Base-by-base conservation (phyloP, 2,113 vertebrate species). In the Brachyistius frenatus region DNA sequence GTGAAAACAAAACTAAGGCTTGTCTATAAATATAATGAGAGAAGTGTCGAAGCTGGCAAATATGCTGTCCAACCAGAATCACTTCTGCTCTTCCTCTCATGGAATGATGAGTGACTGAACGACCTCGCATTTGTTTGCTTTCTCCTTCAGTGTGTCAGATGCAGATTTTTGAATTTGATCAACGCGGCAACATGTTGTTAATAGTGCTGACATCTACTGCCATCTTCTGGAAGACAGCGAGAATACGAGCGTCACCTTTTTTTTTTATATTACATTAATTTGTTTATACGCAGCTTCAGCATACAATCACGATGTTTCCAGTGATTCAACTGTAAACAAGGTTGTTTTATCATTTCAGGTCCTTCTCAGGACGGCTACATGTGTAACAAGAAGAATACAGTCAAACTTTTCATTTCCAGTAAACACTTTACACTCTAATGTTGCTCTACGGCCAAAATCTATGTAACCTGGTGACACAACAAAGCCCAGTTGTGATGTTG, bases 171-270 rank as follows among this genome's bases (percentile, higher is more conserved):
- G 31, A 41, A 16, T 39, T 9, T 7, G 2, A 55, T 62, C 16
- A 23, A 63, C 4, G 23, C 33, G 14, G 23, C 23, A 36, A 15
- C 35, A 39, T 32, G 41, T 44, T 44, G 41, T 4, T 10, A 52
- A 53, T 11, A 66, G 14, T 33, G 7, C 41, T 75, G 11, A 58
- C 53, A 46, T 83, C 37, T 78, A 33, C 81, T 64, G 85, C 86
- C 85, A 86, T 78, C 91, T 76, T 0, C 69, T 89, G 89, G 88
- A 57, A 5, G 1, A 57, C 63, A 30, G 23, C 5, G 2, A 58
- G 50, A 89, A 71, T 76, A 49, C 70, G 88, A n/a, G 33, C 2
- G 11, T 44, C 5, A 37, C 9, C 7, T 54, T 35, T 56, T 23
- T 3, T 52, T 32, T 60, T 7, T 11, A 44, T 13, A 44, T 44